Conservation (phyloP, 2,113 vertebrate genomes). For the Dromaius novaehollandiae region DNA sequence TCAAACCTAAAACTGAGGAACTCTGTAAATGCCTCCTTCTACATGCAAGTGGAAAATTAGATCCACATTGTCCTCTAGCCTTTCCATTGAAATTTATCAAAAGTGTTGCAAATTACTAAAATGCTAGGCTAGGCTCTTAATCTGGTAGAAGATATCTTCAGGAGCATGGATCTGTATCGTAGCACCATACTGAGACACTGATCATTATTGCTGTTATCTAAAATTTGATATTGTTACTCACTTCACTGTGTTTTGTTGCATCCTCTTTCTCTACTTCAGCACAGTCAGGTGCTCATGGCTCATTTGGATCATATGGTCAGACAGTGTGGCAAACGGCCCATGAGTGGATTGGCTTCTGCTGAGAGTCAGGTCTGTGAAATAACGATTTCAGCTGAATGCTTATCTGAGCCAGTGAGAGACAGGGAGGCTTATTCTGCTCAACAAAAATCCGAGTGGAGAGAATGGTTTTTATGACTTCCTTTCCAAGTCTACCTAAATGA, state of each 20-base stretch:
- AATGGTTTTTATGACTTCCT: not conserved
- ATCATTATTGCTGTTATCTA: not conserved
- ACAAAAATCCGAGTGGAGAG: conserved; percentile 25
- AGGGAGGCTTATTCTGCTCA: not conserved
- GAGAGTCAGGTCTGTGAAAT: not conserved
- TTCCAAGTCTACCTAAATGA: conserved; percentile 27
- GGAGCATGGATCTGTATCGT: not conserved
- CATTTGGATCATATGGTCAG: not conserved
- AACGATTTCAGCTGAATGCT: not conserved
- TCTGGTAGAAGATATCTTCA: not conserved
- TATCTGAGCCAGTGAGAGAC: not conserved
- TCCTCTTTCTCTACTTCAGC: not conserved
- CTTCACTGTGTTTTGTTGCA: not conserved
- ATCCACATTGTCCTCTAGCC: not conserved
- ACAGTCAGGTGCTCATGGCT: not conserved
- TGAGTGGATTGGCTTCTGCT: not conserved
- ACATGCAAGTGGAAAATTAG: not conserved
- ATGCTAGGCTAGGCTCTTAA: not conserved
- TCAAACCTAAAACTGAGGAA: not conserved
- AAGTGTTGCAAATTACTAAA: not conserved
- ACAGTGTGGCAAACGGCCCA: not conserved
- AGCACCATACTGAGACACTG: not conserved
- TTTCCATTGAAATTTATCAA: not conserved
- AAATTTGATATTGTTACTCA: not conserved
- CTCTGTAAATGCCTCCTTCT: not conserved